phyloP scores from a whole-genome alignment of 2,797 vertebrate species.

The Phyllotis vaccarum region DNA sequence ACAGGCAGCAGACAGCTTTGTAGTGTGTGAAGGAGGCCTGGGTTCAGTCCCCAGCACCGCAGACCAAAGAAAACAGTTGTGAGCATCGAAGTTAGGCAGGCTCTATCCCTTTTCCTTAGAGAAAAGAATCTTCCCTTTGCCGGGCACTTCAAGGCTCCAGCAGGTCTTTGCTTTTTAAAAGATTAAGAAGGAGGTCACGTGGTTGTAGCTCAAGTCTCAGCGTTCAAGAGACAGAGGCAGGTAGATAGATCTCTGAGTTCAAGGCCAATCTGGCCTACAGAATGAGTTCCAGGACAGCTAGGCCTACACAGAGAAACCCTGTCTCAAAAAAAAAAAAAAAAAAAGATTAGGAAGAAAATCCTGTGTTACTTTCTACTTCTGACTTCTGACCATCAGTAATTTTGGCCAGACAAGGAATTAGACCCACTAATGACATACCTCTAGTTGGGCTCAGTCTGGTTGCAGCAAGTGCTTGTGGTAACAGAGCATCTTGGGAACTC shows the following conservation, averaged over 20 bases:
- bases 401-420: constrained; percentile 77
- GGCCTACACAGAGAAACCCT: neutral
- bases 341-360: constrained; percentile 82
- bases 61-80: neutral
- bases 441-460: constrained; percentile 81
- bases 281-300: neutral
- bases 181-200: constrained; percentile 44
- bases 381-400: constrained; percentile 72
- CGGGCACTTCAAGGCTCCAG: constrained; percentile 72
- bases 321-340: neutral
- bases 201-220: neutral
- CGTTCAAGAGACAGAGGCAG: neutral
- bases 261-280: neutral
- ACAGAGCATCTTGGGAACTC: constrained; percentile 11
- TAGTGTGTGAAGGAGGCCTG: no score
- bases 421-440: constrained; percentile 77
- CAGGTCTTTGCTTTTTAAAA: constrained; percentile 70
- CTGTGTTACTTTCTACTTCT: constrained; percentile 72
- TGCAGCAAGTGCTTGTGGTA: constrained; percentile 52
- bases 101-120: constrained; percentile 52
- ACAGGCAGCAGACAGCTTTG: neutral
- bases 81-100: neutral
- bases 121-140: constrained; percentile 76
- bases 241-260: neutral
- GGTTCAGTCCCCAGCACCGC: neutral